These are phyloP conservation scores for Stichopus chloronotus DNA, from an alignment of 35 echinoderm and acorn worm genomes.

Conservation along the genomic window DNA sequence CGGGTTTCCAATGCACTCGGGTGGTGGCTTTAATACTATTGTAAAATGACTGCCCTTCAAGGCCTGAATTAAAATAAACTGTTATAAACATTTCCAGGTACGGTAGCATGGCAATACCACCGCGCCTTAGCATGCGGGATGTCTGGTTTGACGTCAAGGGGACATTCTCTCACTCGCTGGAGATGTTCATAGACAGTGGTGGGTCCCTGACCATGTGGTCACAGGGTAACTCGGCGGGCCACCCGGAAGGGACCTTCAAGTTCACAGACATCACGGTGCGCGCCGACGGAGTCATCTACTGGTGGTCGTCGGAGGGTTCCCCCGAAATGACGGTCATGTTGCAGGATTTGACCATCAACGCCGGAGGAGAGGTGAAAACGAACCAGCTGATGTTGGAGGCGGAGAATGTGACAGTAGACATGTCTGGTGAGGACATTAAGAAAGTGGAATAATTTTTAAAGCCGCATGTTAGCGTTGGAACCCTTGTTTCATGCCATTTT, in stretches of 20 bases:
- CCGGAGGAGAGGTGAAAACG: conserved; percentile 78
- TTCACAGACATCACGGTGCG: conserved; percentile 80
- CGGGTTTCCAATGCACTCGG: too few species aligned
- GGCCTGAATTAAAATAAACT: too few species aligned
- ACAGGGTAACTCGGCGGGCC: conserved; percentile 63
- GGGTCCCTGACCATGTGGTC: conserved; percentile 82
- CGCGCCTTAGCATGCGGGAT: conserved; percentile 75
- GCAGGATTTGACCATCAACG: conserved; percentile 66
- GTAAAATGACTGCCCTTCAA: too few species aligned
- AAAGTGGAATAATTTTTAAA: neutral
- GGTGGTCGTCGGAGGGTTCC: neutral
- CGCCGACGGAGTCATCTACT: conserved; percentile 68
- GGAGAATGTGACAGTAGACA: conserved; percentile 83
- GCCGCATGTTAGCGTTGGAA: too few species aligned
- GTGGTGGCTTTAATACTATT: too few species aligned
- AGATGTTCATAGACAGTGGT: conserved; percentile 79
- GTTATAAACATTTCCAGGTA: conserved; percentile 33
- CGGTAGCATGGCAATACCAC: conserved; percentile 68
- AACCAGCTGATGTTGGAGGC: conserved; percentile 71
- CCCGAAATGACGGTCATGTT: conserved; percentile 53
- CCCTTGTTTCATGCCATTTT: too few species aligned
- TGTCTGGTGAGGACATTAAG: conserved; percentile 63
- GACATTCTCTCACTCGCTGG: conserved; percentile 60
- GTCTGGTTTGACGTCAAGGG: conserved; percentile 93
- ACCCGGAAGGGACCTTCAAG: conserved; percentile 62